phyloP scores from a whole-genome alignment of 1,140 invertebrate species.

The honey bee (Apis mellifera) region Amel_HAv3.1 CM009941.2:10834001-10834500 shows the following conservation, averaged over 20 bases:
- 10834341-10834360: too few relatives aligned
- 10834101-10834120: slow-evolving; percentile 32
- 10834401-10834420: too few relatives aligned
- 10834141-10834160: slow-evolving; percentile 28
- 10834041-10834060: slow-evolving; percentile 5
- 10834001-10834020: background rate
- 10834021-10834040: background rate
- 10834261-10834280: too few relatives aligned
- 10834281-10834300: background rate
- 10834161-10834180: slow-evolving; percentile 25
- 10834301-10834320: background rate
- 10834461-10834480: too few relatives aligned
- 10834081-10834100: background rate
- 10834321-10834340: too few relatives aligned
- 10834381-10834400: too few relatives aligned
- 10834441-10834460: too few relatives aligned
- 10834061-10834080: too few relatives aligned
- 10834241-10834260: background rate
- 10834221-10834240: background rate
- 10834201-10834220: background rate
- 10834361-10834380: too few relatives aligned
- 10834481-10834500: too few relatives aligned
- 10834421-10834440: too few relatives aligned
- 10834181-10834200: background rate
- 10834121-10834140: slow-evolving; percentile 14